A percentile compares a stretch with the other conserved stretches of the same genome.
phyloP scores from a whole-genome alignment of 1,140 invertebrate species.

The Tetraneura akinire region DNA sequence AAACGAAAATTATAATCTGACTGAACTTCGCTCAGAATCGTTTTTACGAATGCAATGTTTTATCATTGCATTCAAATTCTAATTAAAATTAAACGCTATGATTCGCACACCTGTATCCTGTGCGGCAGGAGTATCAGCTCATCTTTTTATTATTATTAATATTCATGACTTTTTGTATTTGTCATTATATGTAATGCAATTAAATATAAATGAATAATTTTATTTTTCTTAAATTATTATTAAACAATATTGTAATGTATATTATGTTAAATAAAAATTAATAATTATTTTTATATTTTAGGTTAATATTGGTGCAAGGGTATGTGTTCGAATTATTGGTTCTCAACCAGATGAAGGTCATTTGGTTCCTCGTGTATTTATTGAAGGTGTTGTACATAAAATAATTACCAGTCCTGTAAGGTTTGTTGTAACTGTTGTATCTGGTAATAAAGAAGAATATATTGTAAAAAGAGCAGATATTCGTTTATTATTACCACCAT shows the following conservation, averaged over 20 bases:
- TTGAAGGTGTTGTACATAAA: slow-evolving; percentile 79
- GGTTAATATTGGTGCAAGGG: slow-evolving; percentile 65
- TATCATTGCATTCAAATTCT: no score
- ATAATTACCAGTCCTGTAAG: slow-evolving; percentile 70
- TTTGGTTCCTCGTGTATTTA: slow-evolving; percentile 68
- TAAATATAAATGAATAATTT: no score
- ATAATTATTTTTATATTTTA: slow-evolving; percentile 5
- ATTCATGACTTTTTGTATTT: no score
- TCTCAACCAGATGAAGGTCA: slow-evolving; percentile 59
- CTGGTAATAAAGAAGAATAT: slow-evolving; percentile 60
- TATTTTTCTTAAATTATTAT: not conserved
- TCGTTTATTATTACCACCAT: slow-evolving; percentile 86
- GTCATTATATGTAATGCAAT: no score
- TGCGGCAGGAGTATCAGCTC: no score
- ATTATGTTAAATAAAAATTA: not conserved
- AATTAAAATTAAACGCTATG: no score
- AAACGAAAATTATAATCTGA: no score
- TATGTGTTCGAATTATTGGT: slow-evolving; percentile 64
- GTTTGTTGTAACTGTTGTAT: slow-evolving; percentile 75
- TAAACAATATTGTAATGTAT: not conserved
- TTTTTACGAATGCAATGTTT: no score
- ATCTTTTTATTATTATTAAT: no score
- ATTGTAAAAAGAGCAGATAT: slow-evolving; percentile 83
- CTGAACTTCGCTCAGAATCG: no score
- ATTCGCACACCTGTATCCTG: no score